Percentiles rank a stretch among this genome's conserved stretches.
Evolutionary conservation across 1,140 invertebrate genomes (phyloP).

Genomic region (Zaprionus lachaisei): DNA sequence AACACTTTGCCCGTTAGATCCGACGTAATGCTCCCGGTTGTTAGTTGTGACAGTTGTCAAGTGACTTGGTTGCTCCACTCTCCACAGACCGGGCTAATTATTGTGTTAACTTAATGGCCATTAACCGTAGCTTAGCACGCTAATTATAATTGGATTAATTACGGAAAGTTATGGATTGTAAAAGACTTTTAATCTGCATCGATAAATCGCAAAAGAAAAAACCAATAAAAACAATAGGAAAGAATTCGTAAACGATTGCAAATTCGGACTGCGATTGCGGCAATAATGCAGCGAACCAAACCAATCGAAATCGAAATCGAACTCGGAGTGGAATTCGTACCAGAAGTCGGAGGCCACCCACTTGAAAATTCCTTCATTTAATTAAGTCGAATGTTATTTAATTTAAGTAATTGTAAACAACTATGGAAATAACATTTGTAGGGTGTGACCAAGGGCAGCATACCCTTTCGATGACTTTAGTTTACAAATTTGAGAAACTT

Average conservation of each 20-base stretch:
- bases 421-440: not conserved
- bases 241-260: slow-evolving; percentile 19
- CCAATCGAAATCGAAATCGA: slow-evolving; percentile 46
- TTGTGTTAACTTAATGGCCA: slow-evolving; percentile 56
- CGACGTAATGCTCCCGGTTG: slow-evolving; percentile 43
- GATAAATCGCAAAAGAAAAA: not conserved
- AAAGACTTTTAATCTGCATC: slow-evolving; percentile 23
- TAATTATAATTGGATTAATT: slow-evolving; percentile 74
- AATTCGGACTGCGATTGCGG: slow-evolving; percentile 11
- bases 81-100: slow-evolving; percentile 66
- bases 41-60: slow-evolving; percentile 77
- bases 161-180: slow-evolving; percentile 49
- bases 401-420: slow-evolving; percentile 40
- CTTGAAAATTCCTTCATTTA: slow-evolving; percentile 9
- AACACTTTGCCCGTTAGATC: slow-evolving; percentile 14
- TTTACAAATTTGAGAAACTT: not conserved
- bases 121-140: slow-evolving; percentile 57
- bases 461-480: not conserved
- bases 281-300: slow-evolving; percentile 44
- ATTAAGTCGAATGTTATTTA: slow-evolving; percentile 40
- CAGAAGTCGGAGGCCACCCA: slow-evolving; percentile 4
- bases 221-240: slow-evolving; percentile 12
- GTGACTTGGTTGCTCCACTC: slow-evolving; percentile 35
- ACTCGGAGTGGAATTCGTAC: not conserved
- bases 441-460: not conserved